These are phyloP conservation scores for Agrochola litura DNA, from an alignment of 2,888 invertebrate species.

Conservation along the genomic window DNA sequence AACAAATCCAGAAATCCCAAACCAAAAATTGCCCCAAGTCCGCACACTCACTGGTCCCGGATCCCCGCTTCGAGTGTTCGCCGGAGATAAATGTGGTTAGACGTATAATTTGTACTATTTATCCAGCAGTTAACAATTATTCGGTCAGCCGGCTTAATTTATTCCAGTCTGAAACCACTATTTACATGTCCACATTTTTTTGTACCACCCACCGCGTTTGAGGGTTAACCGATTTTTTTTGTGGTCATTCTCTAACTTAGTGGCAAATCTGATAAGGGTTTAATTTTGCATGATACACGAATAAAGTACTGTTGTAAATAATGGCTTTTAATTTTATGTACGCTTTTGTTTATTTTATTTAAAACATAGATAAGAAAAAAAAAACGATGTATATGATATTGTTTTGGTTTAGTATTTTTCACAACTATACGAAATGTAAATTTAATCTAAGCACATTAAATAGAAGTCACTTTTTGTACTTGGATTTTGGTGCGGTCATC, in stretches of 20 bases:
- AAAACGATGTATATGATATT: background rate
- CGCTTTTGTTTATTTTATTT: constrained; percentile 20
- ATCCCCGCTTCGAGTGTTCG: constrained; percentile 78
- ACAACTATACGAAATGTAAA: background rate
- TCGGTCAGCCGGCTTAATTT: constrained; percentile 69
- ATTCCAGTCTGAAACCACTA: constrained; percentile 60
- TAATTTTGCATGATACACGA: constrained; percentile 25
- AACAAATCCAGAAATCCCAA: background rate
- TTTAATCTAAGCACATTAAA: background rate
- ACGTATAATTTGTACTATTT: constrained; percentile 81
- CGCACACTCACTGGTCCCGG: constrained; percentile 48
- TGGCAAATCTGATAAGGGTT: constrained; percentile 34
- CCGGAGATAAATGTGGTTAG: constrained; percentile 84
- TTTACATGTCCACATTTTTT: constrained; percentile 50
- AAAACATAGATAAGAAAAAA: background rate
- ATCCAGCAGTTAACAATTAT: constrained; percentile 76
- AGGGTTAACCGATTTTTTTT: constrained; percentile 19
- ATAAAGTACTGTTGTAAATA: constrained; percentile 21
- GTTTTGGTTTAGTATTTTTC: background rate
- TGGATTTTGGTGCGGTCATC: background rate
- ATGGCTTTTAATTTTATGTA: background rate
- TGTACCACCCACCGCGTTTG: constrained; percentile 35
- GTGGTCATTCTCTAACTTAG: constrained; percentile 1
- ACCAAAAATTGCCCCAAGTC: constrained; percentile 51
- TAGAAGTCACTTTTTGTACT: background rate